Evolutionary conservation across 2,113 vertebrate genomes (phyloP).

Genomic region (Daubentonia madagascariensis): DNA sequence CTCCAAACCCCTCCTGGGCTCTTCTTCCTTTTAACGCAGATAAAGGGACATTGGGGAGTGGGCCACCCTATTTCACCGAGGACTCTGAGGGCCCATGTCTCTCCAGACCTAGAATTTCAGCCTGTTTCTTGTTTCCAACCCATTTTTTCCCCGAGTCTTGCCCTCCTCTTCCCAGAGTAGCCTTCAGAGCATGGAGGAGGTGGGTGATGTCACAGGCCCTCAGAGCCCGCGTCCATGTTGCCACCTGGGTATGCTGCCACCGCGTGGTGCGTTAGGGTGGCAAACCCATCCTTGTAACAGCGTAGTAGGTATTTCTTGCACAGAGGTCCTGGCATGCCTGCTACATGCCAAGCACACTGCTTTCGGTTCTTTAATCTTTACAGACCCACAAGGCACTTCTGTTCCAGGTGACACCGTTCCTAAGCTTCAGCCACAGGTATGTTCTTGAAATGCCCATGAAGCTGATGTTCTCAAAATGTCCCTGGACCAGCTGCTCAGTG

Average conservation of each 20-base stretch:
- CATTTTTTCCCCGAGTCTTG: not conserved
- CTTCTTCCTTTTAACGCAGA: not conserved
- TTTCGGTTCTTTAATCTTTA: not conserved
- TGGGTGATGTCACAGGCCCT: not conserved
- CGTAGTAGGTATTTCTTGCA: rapidly evolving
- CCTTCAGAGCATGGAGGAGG: not conserved
- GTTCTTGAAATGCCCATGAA: rapidly evolving
- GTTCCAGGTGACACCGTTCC: not conserved
- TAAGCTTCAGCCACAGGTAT: too few species aligned
- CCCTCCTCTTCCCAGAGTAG: not conserved
- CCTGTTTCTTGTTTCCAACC: too few species aligned
- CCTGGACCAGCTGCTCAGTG: rapidly evolving
- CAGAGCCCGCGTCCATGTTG: not conserved
- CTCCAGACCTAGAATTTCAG: not conserved
- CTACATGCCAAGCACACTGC: rapidly evolving
- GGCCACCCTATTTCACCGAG: not conserved
- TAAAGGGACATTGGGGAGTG: not conserved
- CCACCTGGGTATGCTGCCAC: not conserved
- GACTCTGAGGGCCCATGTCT: not conserved
- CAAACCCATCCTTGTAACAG: rapidly evolving
- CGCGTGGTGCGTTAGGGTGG: not conserved
- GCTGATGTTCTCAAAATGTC: not conserved
- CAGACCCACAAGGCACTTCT: rapidly evolving
- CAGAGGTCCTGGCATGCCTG: rapidly evolving
- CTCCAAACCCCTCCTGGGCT: not conserved